Base-by-base conservation (phyloP, 2,113 vertebrate species). In the Coryphaenoides rupestris region DNA sequence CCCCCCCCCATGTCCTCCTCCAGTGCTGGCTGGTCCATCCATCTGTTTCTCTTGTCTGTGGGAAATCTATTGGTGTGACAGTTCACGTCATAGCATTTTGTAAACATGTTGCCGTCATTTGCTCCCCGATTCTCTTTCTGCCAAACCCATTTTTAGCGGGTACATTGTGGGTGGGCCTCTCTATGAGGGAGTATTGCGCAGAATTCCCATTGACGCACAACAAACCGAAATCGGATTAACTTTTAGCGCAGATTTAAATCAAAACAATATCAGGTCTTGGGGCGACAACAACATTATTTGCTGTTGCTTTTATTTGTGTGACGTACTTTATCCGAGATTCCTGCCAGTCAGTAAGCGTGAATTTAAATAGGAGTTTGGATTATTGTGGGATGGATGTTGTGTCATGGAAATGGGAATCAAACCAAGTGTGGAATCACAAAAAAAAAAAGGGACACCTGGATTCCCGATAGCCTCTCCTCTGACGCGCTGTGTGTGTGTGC, bases 351-450 rank as follows among this genome's bases (percentile, higher is more conserved):
- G 24, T 4, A 10, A 22, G 14, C 24, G 60, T 50, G 62, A 24
- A 49, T 9, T 55, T 33, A 19, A 65, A n/a, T 13, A 65, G 57
- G 54, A 76, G 77, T 74, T 47, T 15, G n/a, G n/a, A n/a, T n/a
- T n/a, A n/a, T n/a, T n/a, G n/a, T n/a, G n/a, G n/a, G n/a, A n/a
- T n/a, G n/a, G n/a, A n/a, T n/a, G n/a, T n/a, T n/a, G n/a, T n/a
- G n/a, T n/a, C n/a, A n/a, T n/a, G n/a, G n/a, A n/a, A n/a, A n/a
- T n/a, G n/a, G n/a, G n/a, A n/a, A n/a, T n/a, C n/a, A n/a, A n/a
- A n/a, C n/a, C n/a, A n/a, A n/a, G n/a, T n/a, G n/a, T n/a, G n/a
- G n/a, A n/a, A n/a, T n/a, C n/a, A n/a, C n/a, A n/a, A n/a, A n/a
- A n/a, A 68, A 64, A 62, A 45, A 60, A 1, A 12, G 33, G 9